phyloP scores from a whole-genome alignment of 2,113 vertebrate species.

The Gyps fulvus region DNA sequence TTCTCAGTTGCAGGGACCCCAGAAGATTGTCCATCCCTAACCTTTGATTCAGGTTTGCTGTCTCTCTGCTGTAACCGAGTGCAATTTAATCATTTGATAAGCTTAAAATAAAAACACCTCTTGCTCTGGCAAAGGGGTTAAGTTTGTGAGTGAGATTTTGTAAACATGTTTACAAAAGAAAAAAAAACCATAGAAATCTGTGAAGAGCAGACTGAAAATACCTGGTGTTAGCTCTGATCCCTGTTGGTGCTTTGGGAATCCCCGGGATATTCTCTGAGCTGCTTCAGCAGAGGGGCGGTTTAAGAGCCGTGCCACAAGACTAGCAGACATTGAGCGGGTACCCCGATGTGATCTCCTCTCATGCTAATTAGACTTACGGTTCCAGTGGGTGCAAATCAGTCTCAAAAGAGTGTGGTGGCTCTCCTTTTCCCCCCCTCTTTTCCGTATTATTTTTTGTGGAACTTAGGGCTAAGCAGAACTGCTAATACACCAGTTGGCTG shows the following conservation, averaged over 20 bases:
- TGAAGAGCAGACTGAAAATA: background rate
- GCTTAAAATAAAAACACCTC: background rate
- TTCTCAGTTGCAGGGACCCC: background rate
- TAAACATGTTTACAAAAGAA: background rate
- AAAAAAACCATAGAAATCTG: accelerated
- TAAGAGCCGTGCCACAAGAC: background rate
- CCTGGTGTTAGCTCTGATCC: background rate
- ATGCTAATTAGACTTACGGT: accelerated
- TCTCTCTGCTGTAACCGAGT: background rate
- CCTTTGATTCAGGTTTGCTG: background rate
- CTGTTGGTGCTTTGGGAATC: background rate
- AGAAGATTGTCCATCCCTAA: background rate
- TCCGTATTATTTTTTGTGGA: background rate
- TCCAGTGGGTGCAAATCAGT: background rate
- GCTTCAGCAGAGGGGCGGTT: background rate
- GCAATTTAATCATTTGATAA: background rate
- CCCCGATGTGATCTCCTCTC: background rate
- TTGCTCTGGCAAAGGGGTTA: background rate
- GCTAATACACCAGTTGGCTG: accelerated
- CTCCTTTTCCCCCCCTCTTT: accelerated
- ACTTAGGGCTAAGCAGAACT: background rate
- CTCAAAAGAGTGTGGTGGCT: background rate
- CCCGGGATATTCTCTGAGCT: background rate
- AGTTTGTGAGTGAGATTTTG: background rate
- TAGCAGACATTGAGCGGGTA: accelerated